Evolutionary conservation across 2,797 vertebrate species (phyloP), one percentile per base, ranked within the genome.

Genomic region (Spinibarbus caldwelli): DNA sequence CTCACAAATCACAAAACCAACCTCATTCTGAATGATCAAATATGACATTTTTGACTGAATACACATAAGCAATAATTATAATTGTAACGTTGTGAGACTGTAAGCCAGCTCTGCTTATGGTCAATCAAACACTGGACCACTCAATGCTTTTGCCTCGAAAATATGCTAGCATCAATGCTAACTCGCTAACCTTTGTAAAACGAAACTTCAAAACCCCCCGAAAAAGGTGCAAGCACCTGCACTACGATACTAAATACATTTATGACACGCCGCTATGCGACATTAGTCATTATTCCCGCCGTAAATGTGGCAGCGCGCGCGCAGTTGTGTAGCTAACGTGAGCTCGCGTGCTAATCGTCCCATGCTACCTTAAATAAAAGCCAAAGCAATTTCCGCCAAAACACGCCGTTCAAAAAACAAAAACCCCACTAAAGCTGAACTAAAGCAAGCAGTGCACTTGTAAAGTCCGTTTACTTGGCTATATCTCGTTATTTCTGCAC

Each of bases 341-440:
- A 36, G 75, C 23, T 52, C 21, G 54, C 21, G 31, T 88, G 88
- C 87, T 89, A 87, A 90, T 95, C 93, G 92, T 82, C 91, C 94
- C 95, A 95, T 93, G 95, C 95, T 96, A 96, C 95, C 95, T 96
- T 96, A 96, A 96, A 96, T 95, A 95, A 95, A 95, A 95, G 88
- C 90, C 94, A 94, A 95, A 95, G 92, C 94, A 91, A 90, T 93
- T 94, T 95, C 94, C 95, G 95, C 95, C 94, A 95, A 95, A 95
- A 94, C 95, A 94, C 95, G 93, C 89, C 86, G 94, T 96, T 96
- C 95, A 95, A 96, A 95, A 95, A 89, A 89, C 91, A 93, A 72
- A 95, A 95, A 93, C 88, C 91, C 88, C 90, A 94, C 93, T 92
- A 95, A 94, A 92, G 89, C 92, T 87, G 80, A 86, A 94, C 93